Conservation (phyloP, 2,888 invertebrate genomes). For the Phengaris alcon region DNA sequence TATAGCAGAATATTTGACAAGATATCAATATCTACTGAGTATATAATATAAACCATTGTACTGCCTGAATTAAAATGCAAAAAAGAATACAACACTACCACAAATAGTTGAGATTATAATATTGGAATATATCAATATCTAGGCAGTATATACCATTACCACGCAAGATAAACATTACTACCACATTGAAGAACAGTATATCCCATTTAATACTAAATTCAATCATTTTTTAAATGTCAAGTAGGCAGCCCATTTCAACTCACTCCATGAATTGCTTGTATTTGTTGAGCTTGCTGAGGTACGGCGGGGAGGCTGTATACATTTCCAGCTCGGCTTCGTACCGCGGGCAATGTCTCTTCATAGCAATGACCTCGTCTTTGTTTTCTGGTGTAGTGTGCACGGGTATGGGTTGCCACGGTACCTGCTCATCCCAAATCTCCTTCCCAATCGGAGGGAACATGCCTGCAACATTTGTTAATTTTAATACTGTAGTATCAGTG, state of each 20-base stretch:
- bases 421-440: constrained; percentile 79
- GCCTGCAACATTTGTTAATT: constrained; percentile 60
- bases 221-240: not conserved
- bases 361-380: constrained; percentile 80
- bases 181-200: too few species aligned
- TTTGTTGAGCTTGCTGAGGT: constrained; percentile 75
- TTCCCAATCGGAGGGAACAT: constrained; percentile 82
- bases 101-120: too few species aligned
- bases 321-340: constrained; percentile 79
- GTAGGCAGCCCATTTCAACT: constrained; percentile 42
- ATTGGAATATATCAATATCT: too few species aligned
- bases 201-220: too few species aligned
- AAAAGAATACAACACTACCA: too few species aligned
- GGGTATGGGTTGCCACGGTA: constrained; percentile 89
- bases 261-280: constrained; percentile 82
- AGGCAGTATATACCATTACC: too few species aligned
- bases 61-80: too few species aligned
- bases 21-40: too few species aligned
- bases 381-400: constrained; percentile 83
- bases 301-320: constrained; percentile 72
- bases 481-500: too few species aligned
- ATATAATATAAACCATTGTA: too few species aligned
- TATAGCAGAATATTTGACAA: too few species aligned
- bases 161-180: constrained; percentile 12
- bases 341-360: constrained; percentile 83